Base-by-base conservation (phyloP, 2,113 vertebrate genomes). In the Chionomys nivalis region DNA sequence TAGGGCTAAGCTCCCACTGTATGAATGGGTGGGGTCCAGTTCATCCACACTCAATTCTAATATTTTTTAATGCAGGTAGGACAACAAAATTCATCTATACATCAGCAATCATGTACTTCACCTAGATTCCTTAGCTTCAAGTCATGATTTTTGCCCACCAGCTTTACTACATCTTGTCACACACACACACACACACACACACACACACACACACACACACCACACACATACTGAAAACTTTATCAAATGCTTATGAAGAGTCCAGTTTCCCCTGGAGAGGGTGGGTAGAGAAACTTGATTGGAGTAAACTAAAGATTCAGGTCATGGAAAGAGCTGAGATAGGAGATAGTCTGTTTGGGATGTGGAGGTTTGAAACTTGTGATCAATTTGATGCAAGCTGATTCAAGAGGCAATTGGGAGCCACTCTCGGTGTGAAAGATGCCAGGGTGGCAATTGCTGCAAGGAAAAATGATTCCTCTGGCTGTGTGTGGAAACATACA, bases 371-470 rank as follows among this genome's bases (percentile, higher is more conserved):
- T 47, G 42, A 72, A 95, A 61, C 11, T 85, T n/a, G 17, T 26
- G 87, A 96, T 91, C 95, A 66, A 19, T 70, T 87, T 77, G 89
- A 93, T 91, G 96, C 82, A 52, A 79, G 33, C 91, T 87, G 42
- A 96, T 91, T 95, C 89, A 89, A 95, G 96, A 95, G 94, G 92
- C 89, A 70, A 49, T 0, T 66, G 91, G 89, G 91, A 94, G 77
- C 39, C 39, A 61, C 8, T 75, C 89, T 93, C 31, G 1, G 75
- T 81, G 85, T 24, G 42, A 83, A 65, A 81, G 39, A 61, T 23
- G 70, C 52, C 86, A 66, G 9, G 89, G 49, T 5, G 92, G 87
- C 63, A 87, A 89, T 94, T 49, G 90, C 0, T 0, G 73, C 55
- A 28, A 24, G 0, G 1, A 83, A 58, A 44, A 47, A 49, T 28